Evolutionary conservation across 2,888 invertebrate species (phyloP), one percentile per base, ranked within the genome.

Genomic region (Cantharis rufa): DNA sequence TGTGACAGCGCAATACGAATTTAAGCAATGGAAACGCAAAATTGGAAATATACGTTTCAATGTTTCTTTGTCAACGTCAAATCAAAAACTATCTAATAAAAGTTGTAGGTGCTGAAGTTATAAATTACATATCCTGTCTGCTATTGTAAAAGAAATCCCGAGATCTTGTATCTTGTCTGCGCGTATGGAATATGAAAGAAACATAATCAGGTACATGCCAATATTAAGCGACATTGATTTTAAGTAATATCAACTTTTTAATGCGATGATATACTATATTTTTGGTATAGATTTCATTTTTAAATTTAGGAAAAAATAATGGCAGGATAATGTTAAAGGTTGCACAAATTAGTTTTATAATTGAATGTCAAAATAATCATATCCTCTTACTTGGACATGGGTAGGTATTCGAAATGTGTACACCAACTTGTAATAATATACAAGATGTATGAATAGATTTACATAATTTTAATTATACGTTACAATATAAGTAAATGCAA

Each of bases 1-100:
- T 80, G 79, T 79, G 79, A 78, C 80, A 77, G 75, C 64, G 61
- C 64, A 76, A 76, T 69, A 62, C 32, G 64, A 70, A 74, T 69
- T 62, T 64, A 69, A 66, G 64, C 64, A 66, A 66, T 18, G 64
- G 24, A 61, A 73, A 70, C 21, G 63, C 48, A 48, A 73, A 74
- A 72, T 63, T 62, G 70, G 62, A 32, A 64, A 74, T 69, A 74
- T 70, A 70, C 63, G 15, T 74, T 70, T 70, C 63, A 15, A 69
- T 62, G 62, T 27, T 16, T 48, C 11, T 62, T 24, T 62, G 48
- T 15, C 66, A 32, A 21, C 61, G n/a, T 68, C 15, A 70, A 15
- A 61, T 18, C 21, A 61, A 70, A 61, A 16, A 21, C 48, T 66
- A 66, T 66, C 64, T 66, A 15, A 66, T 66, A 66, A 66, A 66